phyloP scores from a whole-genome alignment of 2,797 vertebrate genomes.

The Chelonia mydas region DNA sequence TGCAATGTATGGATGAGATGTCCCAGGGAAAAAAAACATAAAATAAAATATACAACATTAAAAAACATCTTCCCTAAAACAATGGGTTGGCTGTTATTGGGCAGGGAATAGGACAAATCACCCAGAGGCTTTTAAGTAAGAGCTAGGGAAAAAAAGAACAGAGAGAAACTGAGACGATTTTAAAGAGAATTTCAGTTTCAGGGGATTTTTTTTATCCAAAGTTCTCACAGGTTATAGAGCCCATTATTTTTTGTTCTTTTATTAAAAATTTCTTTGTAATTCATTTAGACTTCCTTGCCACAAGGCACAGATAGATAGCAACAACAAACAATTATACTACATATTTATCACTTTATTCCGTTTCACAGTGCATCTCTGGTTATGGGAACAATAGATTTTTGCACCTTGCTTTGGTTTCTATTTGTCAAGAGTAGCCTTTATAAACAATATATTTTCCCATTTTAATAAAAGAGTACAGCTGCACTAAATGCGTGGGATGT shows the following conservation, averaged over 20 bases:
- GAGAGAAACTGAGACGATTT: slow-evolving; percentile 36
- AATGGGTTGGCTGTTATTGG: slow-evolving; percentile 59
- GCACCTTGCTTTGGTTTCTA: slow-evolving; percentile 67
- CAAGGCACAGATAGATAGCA: slow-evolving; percentile 73
- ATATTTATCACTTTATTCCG: slow-evolving; percentile 78
- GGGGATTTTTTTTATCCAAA: slow-evolving; percentile 68
- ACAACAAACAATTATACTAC: slow-evolving; percentile 70
- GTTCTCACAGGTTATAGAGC: slow-evolving; percentile 68
- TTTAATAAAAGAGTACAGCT: slow-evolving; percentile 80
- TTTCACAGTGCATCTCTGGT: slow-evolving; percentile 67
- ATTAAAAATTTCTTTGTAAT: slow-evolving; percentile 77
- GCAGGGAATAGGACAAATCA: slow-evolving; percentile 73
- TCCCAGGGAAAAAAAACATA: slow-evolving; percentile 43
- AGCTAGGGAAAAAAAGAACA: slow-evolving; percentile 3
- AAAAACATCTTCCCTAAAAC: slow-evolving; percentile 64
- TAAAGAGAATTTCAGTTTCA: slow-evolving; percentile 65
- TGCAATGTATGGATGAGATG: slow-evolving; percentile 50
- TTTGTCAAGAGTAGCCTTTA: slow-evolving; percentile 72
- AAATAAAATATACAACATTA: slow-evolving; percentile 69
- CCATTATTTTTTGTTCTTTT: slow-evolving; percentile 60
- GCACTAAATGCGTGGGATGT: slow-evolving; percentile 50
- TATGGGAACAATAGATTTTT: slow-evolving; percentile 82
- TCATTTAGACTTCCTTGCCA: slow-evolving; percentile 68
- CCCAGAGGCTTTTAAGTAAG: slow-evolving; percentile 66
- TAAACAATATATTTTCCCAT: slow-evolving; percentile 80